These are phyloP conservation scores for Carposina sasakii DNA, from an alignment of 1,140 invertebrate species.

Conservation along the genomic window DNA sequence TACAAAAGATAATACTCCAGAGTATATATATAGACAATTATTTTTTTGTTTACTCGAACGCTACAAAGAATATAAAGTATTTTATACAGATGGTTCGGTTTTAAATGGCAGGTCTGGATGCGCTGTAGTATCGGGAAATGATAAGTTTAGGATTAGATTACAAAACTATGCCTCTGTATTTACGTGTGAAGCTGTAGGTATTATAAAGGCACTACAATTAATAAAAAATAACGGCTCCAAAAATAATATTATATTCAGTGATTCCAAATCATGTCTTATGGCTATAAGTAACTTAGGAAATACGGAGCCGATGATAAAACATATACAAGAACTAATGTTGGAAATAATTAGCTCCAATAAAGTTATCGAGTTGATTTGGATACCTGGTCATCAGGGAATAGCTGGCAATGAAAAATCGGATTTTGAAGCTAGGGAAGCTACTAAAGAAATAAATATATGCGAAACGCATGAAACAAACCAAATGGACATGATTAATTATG, in stretches of 20 bases:
- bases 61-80: slow-evolving; percentile 13
- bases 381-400: too few species aligned
- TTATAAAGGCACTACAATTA: slow-evolving; percentile 12
- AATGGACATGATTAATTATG: too few species aligned
- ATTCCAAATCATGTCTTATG: slow-evolving; percentile 18
- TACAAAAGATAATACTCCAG: too few species aligned
- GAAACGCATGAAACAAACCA: too few species aligned
- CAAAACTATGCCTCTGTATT: slow-evolving; percentile 14
- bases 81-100: slow-evolving; percentile 20
- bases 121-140: slow-evolving; percentile 9
- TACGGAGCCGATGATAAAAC: slow-evolving; percentile 7
- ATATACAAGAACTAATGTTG: slow-evolving; percentile 11
- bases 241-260: slow-evolving; percentile 15
- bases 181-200: slow-evolving; percentile 20
- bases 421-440: slow-evolving; percentile 10
- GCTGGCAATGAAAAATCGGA: slow-evolving; percentile 19
- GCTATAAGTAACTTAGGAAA: slow-evolving; percentile 13
- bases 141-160: slow-evolving; percentile 8
- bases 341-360: slow-evolving; percentile 2
- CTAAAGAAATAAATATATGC: slow-evolving; percentile 3
- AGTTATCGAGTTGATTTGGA: slow-evolving; percentile 15
- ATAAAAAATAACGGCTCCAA: not conserved
- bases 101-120: slow-evolving; percentile 15
- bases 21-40: too few species aligned
- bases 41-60: too few species aligned